Base-by-base conservation (phyloP, 2,888 invertebrate species). In the Drosophila flavopinicola region DNA sequence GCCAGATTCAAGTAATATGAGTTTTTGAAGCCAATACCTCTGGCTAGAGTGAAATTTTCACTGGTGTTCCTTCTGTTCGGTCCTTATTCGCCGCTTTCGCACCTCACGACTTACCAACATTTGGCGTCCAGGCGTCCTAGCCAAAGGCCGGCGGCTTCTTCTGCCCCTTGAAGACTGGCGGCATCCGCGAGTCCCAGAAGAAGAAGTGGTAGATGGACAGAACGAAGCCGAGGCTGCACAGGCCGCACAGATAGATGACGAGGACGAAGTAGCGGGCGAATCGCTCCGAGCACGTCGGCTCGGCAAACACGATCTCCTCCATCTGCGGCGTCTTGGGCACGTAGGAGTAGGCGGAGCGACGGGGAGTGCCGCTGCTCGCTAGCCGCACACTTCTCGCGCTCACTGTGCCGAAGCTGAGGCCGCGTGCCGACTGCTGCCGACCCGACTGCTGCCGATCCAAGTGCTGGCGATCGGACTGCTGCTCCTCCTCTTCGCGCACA, bases 141-240 rank as follows among this genome's bases (percentile, higher is more conserved):
- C 83, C 78, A 49, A 87, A 76, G 30, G 66, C 59, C 10, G 72
- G 69, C 7, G 79, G 53, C 45, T 90, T 89, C 78, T 90, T 79
- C n/a, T 65, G 76, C 1, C 89, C 83, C 68, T 90, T 90, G 58
- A 85, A 90, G 29, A 90, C 85, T n/a, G 90, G 91, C 27, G 91
- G 91, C 91, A 91, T 91, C 30, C 86, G 83, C 0, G 91, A 91
- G 57, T 91, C 91, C 91, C 91, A 91, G 67, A 90, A 90, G 68
- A 91, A 90, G 32, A 91, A 70, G 59, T 90, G 90, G 58, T 91
- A 91, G 58, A 91, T 83, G 29, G 91, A 91, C 1, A 91, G 78
- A 20, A 89, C 71, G 64, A 91, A 88, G 11, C 91, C 91, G 25
- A 91, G 47, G 42, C 90, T 88, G 61, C 90, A 89, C 6, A 91